Evolutionary conservation across 2,888 invertebrate species (phyloP).

Genomic region (Lithophane leautieri): DNA sequence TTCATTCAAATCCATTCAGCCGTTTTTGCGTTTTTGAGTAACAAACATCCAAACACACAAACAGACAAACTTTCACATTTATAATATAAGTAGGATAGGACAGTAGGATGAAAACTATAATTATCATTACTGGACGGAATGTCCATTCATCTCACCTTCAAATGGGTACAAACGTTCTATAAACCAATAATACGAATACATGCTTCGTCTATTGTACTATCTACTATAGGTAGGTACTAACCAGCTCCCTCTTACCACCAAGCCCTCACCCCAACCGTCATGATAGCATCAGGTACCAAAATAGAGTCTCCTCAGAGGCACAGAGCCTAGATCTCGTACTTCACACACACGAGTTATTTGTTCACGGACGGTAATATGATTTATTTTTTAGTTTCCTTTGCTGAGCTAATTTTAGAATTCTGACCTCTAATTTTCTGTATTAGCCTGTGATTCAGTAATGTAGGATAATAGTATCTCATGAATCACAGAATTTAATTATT

Average conservation of each 20-base stretch:
- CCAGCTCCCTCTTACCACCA: conserved; percentile 14
- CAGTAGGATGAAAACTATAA: too few species aligned
- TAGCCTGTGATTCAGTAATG: conserved; percentile 2
- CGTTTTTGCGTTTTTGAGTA: too few species aligned
- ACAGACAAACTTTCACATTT: too few species aligned
- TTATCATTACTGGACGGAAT: too few species aligned
- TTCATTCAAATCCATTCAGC: too few species aligned
- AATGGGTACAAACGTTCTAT: too few species aligned
- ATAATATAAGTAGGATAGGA: too few species aligned
- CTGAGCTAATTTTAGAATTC: conserved; percentile 17
- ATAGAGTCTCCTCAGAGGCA: conserved; percentile 33
- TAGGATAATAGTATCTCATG: background rate
- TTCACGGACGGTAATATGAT: conserved; percentile 19
- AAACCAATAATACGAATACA: too few species aligned
- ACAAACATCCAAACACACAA: too few species aligned
- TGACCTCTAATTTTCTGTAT: background rate
- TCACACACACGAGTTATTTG: conserved; percentile 47
- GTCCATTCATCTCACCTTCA: too few species aligned
- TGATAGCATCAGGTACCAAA: conserved; percentile 42
- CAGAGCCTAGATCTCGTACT: conserved; percentile 53
- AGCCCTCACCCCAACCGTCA: conserved; percentile 25
- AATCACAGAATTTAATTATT: background rate
- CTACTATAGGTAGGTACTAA: background rate
- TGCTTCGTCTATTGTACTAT: too few species aligned
- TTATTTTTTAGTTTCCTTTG: conserved; percentile 17